These are phyloP conservation scores for Microtus montanus DNA, from an alignment of 2,113 vertebrate genomes.

Conservation along the genomic window DNA sequence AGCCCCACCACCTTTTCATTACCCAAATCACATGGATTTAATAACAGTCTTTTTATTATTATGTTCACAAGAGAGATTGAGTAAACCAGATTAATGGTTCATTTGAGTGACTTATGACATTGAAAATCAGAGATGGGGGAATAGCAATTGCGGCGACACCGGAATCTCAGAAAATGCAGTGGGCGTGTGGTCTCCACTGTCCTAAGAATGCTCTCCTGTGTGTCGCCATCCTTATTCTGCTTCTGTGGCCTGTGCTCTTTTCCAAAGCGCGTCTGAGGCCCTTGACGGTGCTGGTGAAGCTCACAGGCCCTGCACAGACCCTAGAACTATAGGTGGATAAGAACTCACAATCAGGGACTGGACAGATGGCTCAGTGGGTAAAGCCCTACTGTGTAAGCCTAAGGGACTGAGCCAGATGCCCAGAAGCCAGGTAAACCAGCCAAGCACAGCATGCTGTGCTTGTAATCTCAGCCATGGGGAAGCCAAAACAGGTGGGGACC, in stretches of 20 bases:
- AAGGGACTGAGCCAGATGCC: not conserved
- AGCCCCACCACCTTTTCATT: not conserved
- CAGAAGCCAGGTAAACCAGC: not conserved
- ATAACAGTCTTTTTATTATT: conserved; percentile 40
- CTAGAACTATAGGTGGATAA: not conserved
- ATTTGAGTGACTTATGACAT: not conserved
- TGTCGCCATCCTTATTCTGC: not conserved
- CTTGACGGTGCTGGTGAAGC: not conserved
- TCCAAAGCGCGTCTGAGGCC: not conserved
- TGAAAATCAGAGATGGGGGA: not conserved
- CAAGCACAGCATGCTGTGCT: not conserved
- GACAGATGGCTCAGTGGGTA: not conserved
- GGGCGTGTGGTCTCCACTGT: not conserved
- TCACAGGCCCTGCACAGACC: not conserved
- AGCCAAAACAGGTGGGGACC: not conserved
- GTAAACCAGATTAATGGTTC: conserved; percentile 31
- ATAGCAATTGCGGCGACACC: not conserved
- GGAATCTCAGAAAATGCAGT: not conserved
- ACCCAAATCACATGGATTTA: conserved; percentile 15
- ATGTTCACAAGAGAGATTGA: conserved; percentile 53
- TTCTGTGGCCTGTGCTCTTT: no score
- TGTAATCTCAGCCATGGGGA: not conserved
- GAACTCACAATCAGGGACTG: not conserved
- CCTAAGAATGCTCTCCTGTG: not conserved
- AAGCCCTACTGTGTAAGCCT: not conserved